These are phyloP conservation scores for Cyanoramphus novaezelandiae DNA, from an alignment of 2,113 vertebrate species.

Conservation along the genomic window DNA sequence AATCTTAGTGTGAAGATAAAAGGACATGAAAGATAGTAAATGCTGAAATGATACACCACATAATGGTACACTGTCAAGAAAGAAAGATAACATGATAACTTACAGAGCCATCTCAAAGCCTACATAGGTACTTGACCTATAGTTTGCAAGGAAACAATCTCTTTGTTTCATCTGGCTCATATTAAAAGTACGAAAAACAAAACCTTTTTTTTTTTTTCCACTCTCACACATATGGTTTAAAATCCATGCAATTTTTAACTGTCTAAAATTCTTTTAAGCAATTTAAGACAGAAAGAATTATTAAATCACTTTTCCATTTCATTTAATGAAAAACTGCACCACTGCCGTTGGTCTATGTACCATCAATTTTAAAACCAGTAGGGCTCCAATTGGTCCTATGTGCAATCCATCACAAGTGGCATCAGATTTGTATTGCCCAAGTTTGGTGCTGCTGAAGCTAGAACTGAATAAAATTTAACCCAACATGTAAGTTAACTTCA, in stretches of 20 bases:
- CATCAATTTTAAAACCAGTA: conserved; percentile 81
- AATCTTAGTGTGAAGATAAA: conserved; percentile 81
- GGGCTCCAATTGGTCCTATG: conserved; percentile 83
- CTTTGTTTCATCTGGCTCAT: conserved; percentile 88
- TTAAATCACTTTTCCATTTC: conserved; percentile 85
- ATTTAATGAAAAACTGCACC: conserved; percentile 87
- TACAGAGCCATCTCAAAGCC: conserved; percentile 84
- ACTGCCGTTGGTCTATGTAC: conserved; percentile 77
- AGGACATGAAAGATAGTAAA: conserved; percentile 87
- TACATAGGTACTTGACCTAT: conserved; percentile 88
- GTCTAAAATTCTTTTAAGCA: conserved; percentile 84
- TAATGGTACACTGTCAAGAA: conserved; percentile 91
- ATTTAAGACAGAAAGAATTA: conserved; percentile 85
- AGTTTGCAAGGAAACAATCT: conserved; percentile 88
- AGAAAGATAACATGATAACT: conserved; percentile 95
- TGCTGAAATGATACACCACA: conserved; percentile 87
- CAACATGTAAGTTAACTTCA: neutral
- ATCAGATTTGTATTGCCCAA: conserved; percentile 78
- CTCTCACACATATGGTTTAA: conserved; percentile 87
- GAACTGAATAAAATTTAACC: conserved; percentile 35
- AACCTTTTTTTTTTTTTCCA: conserved; percentile 77
- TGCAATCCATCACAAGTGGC: conserved; percentile 81
- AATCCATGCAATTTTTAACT: conserved; percentile 84
- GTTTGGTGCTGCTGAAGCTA: conserved; percentile 31
- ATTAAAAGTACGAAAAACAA: conserved; percentile 86